Conservation (phyloP, 2,888 invertebrate genomes). For the Girardia tigrina region DNA sequence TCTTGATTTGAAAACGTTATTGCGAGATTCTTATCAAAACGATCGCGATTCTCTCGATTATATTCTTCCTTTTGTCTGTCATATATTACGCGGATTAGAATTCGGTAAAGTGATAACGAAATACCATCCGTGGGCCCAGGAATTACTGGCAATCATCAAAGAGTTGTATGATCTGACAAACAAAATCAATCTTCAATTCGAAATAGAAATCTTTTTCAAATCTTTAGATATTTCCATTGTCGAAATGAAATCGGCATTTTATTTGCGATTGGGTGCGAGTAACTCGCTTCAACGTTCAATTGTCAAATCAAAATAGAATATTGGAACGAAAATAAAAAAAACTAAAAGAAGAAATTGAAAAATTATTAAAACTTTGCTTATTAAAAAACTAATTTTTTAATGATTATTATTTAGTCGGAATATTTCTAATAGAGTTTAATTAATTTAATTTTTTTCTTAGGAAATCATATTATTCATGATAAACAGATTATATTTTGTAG, state of each 20-base stretch:
- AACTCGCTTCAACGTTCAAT: not conserved
- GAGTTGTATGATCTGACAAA: constrained; percentile 16
- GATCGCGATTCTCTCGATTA: not conserved
- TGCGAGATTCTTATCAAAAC: not conserved
- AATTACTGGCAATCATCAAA: not conserved
- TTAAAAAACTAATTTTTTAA: too few relatives aligned
- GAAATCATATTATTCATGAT: too few relatives aligned
- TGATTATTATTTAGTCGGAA: too few relatives aligned
- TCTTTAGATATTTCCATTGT: not conserved
- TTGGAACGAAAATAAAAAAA: too few relatives aligned
- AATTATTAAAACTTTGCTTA: too few relatives aligned
- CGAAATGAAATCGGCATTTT: not conserved
- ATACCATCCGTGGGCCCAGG: not conserved
- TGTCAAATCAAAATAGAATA: not conserved
- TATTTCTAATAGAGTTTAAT: too few relatives aligned
- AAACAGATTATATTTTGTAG: too few relatives aligned
- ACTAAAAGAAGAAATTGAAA: too few relatives aligned
- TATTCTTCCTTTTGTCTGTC: not conserved
- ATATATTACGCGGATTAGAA: not conserved
- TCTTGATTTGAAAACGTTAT: not conserved
- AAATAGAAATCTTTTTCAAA: constrained; percentile 4
- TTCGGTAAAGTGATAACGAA: not conserved
- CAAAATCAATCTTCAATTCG: constrained; percentile 6
- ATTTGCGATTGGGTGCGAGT: not conserved
- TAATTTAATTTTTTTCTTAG: too few relatives aligned